Evolutionary conservation across 2,888 invertebrate species (phyloP), one percentile per base, ranked within the genome.

Genomic region (Capitulum mitella): DNA sequence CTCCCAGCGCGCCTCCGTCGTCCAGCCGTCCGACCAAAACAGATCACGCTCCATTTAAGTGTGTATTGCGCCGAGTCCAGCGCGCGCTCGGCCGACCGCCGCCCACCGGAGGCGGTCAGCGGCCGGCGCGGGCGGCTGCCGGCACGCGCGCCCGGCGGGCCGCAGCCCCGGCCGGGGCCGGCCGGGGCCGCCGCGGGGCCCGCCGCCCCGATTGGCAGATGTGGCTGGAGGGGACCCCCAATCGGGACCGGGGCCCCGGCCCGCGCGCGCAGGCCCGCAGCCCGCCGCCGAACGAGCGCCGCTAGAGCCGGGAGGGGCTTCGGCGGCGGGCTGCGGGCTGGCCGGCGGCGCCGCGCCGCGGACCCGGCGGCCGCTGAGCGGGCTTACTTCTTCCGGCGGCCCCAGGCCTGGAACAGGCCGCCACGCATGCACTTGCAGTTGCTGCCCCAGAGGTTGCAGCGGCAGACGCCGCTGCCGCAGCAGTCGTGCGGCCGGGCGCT

Each of bases 381-480:
- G 14, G 29, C 12, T 43, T 12, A 37, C 37, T 32, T 37, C 70
- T 16, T 3, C 5, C 70, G 70, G 34, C 70, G 70, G 37, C 70
- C 70, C 70, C 70, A 70, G 1, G 37, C 37, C 37, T 80, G 80
- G 89, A 94, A 94, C 85, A 94, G 90, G 81, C 94, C 93, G 90
- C 92, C 91, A 83, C 94, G 90, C 86, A 94, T 93, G 86, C 94
- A 94, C 84, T 92, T 90, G 86, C 94, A 94, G 88, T 94, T 94
- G 85, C 92, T 91, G 80, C 94, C 93, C 93, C 93, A 94, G 78
- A 94, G 89, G 87, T 94, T 94, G 89, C 94, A 94, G 82, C 94
- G 90, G 87, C 94, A 94, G 82, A 93, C 91, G 82, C 92, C 92
- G 83, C 92, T 92, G 88, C 91, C 91, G 89, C 94, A 94, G 89